Base-by-base conservation (phyloP, 2,888 invertebrate species). In the Poecilus cupreus region DNA sequence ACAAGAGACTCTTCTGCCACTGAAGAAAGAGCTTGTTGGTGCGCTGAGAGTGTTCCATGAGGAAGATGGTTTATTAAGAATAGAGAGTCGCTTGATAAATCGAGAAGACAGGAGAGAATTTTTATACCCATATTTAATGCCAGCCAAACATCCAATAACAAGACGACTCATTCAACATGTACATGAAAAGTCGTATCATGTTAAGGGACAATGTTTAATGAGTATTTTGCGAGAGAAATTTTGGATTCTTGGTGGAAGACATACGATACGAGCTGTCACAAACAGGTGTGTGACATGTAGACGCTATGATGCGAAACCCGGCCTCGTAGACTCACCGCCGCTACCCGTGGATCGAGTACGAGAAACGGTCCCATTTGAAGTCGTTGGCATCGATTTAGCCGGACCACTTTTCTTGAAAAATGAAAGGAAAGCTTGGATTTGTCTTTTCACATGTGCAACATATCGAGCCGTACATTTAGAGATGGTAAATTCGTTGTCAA, bases 381-480 rank as follows among this genome's bases (percentile, higher is more conserved):
- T 86, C 2, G 82, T 82, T 3, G 88, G 87, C 4, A 82, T 87
- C 1, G 87, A 88, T 84, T 83, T 88, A 51, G 84, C 85, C 6
- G 88, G 88, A 3, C 87, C 88, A 1, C 43, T 88, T 10, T 81
- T 77, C 13, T 78, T 86, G 11, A 84, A 75, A 64, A 83, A 80
- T 13, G 81, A 83, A 11, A 16, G 74, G 11, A 85, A 86, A 68
- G 83, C 82, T 3, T 88, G 85, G 85, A 84, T 88, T 3, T 82
- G 84, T 8, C 49, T 89, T 1, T 86, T 85, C 78, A 88, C 88
- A 0, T 89, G 88, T 84, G 85, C 88, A 3, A 82, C 86, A 0
- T 87, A 86, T 26, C 83, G 87, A 5, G 85, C 85, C 0, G 83
- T 88, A 2, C 87, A 88, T 82, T 2, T 51, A 16, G 51, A 51